Evolutionary conservation across 2,113 vertebrate species (phyloP).

Genomic region (Phalacrocorax brasilianus): DNA sequence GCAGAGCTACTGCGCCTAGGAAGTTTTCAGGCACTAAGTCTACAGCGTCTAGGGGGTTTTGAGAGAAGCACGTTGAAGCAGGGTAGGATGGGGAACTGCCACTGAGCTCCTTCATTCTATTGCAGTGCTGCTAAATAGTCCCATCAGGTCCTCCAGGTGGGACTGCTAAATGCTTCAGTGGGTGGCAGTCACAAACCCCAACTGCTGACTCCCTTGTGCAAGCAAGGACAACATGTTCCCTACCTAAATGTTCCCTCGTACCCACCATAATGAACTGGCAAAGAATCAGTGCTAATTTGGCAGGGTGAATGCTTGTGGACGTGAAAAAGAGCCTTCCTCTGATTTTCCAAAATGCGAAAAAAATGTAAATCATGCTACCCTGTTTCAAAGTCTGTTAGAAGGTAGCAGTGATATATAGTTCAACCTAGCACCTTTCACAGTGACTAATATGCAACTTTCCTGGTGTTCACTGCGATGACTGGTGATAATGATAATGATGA

Average conservation of each 20-base stretch:
- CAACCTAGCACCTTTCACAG: conserved; percentile 50
- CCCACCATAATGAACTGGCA: neutral
- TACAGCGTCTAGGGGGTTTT: neutral
- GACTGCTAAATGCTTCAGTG: neutral
- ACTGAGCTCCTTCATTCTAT: neutral
- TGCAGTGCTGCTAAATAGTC: neutral
- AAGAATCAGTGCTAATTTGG: neutral
- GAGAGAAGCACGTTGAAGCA: neutral
- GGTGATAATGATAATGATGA: conserved; percentile 71
- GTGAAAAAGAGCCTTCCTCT: neutral
- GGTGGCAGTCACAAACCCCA: neutral
- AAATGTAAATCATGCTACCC: neutral
- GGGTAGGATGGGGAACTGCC: neutral
- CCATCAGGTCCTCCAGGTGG: neutral
- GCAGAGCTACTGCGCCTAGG: accelerated
- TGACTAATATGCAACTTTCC: conserved; percentile 70
- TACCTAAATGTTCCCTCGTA: neutral
- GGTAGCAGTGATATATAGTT: conserved; percentile 54
- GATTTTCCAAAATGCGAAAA: neutral
- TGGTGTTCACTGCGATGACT: conserved; percentile 31
- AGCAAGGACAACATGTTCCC: neutral
- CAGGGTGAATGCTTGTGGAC: neutral
- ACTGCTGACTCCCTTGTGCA: accelerated
- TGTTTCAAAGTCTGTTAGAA: conserved; percentile 61
- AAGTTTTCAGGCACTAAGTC: neutral